Percentiles rank a stretch among this genome's conserved stretches.
Conservation (phyloP, 2,888 invertebrate genomes). For the Lasioglossum vierecki region DNA sequence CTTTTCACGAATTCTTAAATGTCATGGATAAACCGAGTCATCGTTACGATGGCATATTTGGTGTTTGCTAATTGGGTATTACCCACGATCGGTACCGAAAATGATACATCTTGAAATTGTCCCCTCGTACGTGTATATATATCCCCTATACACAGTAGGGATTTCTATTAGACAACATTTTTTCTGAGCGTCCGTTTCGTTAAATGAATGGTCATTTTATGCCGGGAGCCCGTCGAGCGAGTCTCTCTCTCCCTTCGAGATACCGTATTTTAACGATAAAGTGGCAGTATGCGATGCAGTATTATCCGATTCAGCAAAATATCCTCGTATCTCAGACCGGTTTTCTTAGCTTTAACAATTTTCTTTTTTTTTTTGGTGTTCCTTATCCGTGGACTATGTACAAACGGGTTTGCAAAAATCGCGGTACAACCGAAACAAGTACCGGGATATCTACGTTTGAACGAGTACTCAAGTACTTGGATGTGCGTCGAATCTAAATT, state of each 20-base stretch:
- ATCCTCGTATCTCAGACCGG: slow-evolving; percentile 52
- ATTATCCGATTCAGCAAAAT: slow-evolving; percentile 65
- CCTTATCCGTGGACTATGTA: background rate
- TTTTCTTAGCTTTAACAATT: slow-evolving; percentile 55
- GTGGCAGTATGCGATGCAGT: slow-evolving; percentile 75
- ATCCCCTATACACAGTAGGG: background rate
- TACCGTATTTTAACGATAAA: slow-evolving; percentile 62
- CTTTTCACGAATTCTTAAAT: background rate
- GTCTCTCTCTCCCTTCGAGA: slow-evolving; percentile 72
- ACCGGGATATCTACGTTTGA: background rate
- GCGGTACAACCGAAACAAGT: background rate
- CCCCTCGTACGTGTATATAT: slow-evolving; percentile 19
- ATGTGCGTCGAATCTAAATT: background rate
- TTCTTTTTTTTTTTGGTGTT: background rate
- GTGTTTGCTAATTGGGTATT: slow-evolving; percentile 39
- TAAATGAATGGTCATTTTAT: slow-evolving; percentile 79
- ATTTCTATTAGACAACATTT: background rate
- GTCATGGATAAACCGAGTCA: slow-evolving; percentile 9
- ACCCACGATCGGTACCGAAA: slow-evolving; percentile 68
- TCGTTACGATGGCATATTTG: background rate
- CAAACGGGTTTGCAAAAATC: background rate
- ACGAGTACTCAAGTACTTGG: background rate
- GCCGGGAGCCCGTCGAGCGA: slow-evolving; percentile 74
- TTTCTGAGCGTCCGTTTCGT: slow-evolving; percentile 53
- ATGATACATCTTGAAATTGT: slow-evolving; percentile 67